These are phyloP conservation scores for Astropecten irregularis DNA, from an alignment of 53 echinoderm and acorn worm genomes.

Conservation along the genomic window DNA sequence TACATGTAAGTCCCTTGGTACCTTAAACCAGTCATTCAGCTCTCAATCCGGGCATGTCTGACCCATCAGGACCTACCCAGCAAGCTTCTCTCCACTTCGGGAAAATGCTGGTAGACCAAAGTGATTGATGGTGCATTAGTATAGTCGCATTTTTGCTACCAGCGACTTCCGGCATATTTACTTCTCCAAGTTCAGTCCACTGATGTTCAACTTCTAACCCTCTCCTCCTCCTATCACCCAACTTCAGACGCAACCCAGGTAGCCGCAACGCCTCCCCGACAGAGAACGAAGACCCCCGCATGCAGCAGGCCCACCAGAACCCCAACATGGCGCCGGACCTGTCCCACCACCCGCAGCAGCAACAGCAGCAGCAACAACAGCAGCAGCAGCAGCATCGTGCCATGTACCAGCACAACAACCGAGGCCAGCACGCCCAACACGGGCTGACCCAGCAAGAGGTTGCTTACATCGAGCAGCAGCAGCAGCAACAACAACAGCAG, in stretches of 20 bases:
- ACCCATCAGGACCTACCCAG: too few relatives aligned
- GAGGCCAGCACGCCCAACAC: conserved; percentile 35
- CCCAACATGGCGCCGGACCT: conserved; percentile 56
- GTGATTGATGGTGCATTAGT: too few relatives aligned
- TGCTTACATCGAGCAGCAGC: conserved; percentile 42
- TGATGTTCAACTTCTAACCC: too few relatives aligned
- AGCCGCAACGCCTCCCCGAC: conserved; percentile 84
- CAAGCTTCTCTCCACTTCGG: too few relatives aligned
- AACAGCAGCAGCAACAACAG: conserved; percentile 61
- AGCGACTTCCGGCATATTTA: too few relatives aligned
- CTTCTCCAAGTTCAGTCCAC: too few relatives aligned
- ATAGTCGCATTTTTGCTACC: too few relatives aligned
- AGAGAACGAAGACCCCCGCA: conserved; percentile 65
- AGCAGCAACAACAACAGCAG: conserved; percentile 56
- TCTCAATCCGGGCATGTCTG: too few relatives aligned
- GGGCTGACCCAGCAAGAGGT: conserved; percentile 54
- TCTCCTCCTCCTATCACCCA: too few relatives aligned
- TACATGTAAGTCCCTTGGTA: conserved; percentile 79
- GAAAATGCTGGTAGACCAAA: too few relatives aligned
- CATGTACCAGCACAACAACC: conserved; percentile 36
- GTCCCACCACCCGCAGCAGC: conserved; percentile 61
- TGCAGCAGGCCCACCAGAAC: conserved; percentile 62
- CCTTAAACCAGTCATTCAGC: too few relatives aligned
- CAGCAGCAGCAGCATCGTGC: conserved; percentile 46
- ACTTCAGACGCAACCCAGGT: conserved; percentile 71